Evolutionary conservation across 2,113 vertebrate species (phyloP).

Genomic region (Pogonocichla stellata): DNA sequence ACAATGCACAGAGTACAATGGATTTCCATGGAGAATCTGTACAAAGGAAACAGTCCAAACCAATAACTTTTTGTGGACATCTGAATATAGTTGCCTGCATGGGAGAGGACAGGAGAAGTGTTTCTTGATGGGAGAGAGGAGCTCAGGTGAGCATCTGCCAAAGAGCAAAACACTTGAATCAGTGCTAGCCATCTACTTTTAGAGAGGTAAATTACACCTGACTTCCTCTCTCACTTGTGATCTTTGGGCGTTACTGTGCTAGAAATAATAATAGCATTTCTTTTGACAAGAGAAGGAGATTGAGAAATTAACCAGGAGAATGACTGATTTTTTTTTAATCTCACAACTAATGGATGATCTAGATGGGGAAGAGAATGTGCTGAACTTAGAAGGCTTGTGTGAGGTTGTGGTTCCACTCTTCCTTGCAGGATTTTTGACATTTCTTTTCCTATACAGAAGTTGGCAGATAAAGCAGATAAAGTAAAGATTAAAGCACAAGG

Average conservation of each 20-base stretch:
- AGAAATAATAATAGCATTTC: slow-evolving; percentile 14
- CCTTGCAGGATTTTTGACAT: background rate
- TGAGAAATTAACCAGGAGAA: background rate
- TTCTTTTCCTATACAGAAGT: background rate
- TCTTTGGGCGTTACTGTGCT: background rate
- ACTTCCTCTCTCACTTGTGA: background rate
- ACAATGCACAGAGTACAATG: background rate
- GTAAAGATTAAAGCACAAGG: background rate
- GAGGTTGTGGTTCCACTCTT: background rate
- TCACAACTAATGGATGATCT: background rate
- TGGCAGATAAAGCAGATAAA: slow-evolving; percentile 4
- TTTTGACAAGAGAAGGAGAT: too few species aligned
- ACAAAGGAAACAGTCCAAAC: background rate
- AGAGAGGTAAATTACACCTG: background rate
- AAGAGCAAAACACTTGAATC: background rate
- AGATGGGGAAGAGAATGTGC: background rate
- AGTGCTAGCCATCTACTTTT: background rate
- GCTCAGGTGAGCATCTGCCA: background rate
- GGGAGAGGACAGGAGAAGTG: background rate
- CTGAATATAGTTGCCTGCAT: background rate
- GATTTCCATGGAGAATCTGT: background rate
- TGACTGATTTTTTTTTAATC: background rate
- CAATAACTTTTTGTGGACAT: background rate
- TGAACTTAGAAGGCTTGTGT: background rate
- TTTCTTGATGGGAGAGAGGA: background rate